phyloP scores from a whole-genome alignment of 2,113 vertebrate species.

The Mesocricetus auratus region DNA sequence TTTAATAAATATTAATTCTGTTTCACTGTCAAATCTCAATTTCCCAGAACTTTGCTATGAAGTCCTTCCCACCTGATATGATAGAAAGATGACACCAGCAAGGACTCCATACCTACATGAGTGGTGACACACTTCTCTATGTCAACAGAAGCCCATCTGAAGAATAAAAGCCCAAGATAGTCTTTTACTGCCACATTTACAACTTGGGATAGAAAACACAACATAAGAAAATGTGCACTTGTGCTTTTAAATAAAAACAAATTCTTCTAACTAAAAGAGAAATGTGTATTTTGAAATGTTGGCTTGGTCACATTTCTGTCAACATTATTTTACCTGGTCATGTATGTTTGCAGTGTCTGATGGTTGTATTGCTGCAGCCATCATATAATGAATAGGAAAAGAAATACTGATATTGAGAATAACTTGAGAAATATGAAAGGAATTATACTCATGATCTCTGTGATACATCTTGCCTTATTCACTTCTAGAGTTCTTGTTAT shows the following conservation, averaged over 20 bases:
- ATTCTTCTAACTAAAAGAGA: conserved; percentile 2
- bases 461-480: background rate
- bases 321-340: background rate
- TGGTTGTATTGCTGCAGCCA: background rate
- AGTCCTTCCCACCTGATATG: background rate
- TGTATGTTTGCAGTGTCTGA: background rate
- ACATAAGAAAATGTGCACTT: background rate
- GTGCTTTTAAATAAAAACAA: background rate
- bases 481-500: conserved; percentile 12
- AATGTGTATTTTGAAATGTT: background rate
- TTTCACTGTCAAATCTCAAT: background rate
- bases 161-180: background rate
- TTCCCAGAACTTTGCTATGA: background rate
- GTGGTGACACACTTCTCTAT: background rate
- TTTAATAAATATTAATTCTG: background rate
- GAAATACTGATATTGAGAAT: background rate
- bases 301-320: background rate
- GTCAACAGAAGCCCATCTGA: background rate
- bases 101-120: background rate
- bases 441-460: background rate
- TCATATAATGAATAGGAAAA: background rate
- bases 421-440: background rate
- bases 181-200: background rate
- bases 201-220: background rate
- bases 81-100: background rate